These are phyloP conservation scores for Squalus acanthias DNA, from an alignment of 2,797 vertebrate genomes.

Conservation along the genomic window DNA sequence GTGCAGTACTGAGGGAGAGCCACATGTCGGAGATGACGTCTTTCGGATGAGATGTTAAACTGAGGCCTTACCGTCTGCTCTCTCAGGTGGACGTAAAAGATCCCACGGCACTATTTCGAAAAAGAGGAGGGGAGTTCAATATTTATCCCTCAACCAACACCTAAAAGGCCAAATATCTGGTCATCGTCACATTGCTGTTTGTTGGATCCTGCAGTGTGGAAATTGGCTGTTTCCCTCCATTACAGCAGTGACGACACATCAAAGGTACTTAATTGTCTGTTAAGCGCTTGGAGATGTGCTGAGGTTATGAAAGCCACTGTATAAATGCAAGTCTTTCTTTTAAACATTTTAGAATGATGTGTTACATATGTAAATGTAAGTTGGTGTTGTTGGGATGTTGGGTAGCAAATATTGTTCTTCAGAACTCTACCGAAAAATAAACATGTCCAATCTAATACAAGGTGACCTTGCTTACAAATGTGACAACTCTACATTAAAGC, in stretches of 20 bases:
- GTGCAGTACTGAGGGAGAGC: not conserved
- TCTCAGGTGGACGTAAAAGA: no score
- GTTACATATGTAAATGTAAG: not conserved
- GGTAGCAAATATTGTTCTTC: not conserved
- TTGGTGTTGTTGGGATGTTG: not conserved
- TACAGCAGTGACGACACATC: not conserved
- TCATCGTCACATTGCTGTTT: not conserved
- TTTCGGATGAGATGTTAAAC: not conserved
- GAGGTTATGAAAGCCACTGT: not conserved
- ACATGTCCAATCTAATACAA: not conserved
- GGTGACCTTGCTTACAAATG: not conserved
- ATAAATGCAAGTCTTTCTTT: not conserved
- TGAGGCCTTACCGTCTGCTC: no score
- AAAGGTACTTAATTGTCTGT: not conserved
- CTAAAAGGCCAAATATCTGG: not conserved
- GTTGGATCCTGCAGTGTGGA: not conserved
- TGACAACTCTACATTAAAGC: not conserved
- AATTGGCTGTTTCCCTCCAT: not conserved
- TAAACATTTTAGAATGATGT: no score
- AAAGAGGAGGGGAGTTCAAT: no score
- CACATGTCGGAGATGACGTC: not conserved
- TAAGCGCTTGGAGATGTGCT: not conserved
- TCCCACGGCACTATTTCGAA: no score
- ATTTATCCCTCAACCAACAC: not conserved
- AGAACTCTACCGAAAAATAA: not conserved